These are phyloP conservation scores for Ylistrum balloti DNA, from an alignment of 1,140 invertebrate genomes.

Conservation along the genomic window DNA sequence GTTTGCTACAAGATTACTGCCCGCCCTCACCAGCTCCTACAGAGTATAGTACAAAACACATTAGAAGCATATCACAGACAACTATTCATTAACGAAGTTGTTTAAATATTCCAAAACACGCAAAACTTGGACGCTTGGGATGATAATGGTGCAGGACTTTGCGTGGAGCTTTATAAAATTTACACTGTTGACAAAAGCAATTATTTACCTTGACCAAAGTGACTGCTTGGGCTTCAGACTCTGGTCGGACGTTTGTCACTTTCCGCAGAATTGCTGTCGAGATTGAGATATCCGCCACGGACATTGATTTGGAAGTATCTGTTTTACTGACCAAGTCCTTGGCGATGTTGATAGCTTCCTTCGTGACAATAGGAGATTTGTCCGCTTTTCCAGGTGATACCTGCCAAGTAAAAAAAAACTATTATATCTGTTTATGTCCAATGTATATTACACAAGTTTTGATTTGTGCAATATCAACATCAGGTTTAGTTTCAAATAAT, in stretches of 20 bases:
- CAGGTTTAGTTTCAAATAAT: no score
- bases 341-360: constrained; percentile 44
- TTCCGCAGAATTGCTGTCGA: constrained; percentile 43
- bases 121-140: no score
- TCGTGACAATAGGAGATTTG: constrained; percentile 5
- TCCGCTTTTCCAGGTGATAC: neutral
- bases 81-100: no score
- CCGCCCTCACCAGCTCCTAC: constrained; percentile 92
- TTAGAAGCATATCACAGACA: no score
- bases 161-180: no score
- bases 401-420: neutral
- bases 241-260: neutral
- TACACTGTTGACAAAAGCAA: no score
- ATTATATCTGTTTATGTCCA: no score
- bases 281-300: constrained; percentile 50
- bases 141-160: no score
- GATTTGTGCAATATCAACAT: no score
- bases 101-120: no score
- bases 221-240: neutral
- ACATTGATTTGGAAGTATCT: constrained; percentile 24
- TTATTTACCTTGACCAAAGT: neutral
- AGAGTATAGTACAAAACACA: neutral
- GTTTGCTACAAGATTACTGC: constrained; percentile 93
- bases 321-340: constrained; percentile 45
- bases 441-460: no score